Conservation (phyloP, 2,113 vertebrate species). For the Amazona vittata region DNA sequence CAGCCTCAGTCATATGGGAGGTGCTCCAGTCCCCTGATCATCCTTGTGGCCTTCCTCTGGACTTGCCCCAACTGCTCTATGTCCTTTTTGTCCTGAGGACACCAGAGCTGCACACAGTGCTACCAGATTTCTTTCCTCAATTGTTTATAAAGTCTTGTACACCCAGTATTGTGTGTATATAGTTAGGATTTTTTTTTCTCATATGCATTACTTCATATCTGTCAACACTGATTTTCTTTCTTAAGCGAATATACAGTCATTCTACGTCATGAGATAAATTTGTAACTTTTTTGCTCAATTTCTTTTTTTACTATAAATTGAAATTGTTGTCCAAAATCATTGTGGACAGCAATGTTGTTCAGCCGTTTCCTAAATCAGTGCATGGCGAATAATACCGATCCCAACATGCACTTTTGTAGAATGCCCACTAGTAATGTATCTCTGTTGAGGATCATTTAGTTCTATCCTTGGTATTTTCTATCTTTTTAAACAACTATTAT, state of each 20-base stretch:
- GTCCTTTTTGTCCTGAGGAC: background rate
- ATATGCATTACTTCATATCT: background rate
- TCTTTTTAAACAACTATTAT: background rate
- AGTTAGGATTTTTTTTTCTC: background rate
- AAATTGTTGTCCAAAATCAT: background rate
- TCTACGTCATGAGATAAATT: background rate
- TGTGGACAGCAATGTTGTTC: background rate
- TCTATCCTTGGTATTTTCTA: fast-evolving
- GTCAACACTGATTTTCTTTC: background rate
- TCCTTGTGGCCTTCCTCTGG: background rate
- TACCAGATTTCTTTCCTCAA: background rate
- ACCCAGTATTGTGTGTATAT: background rate
- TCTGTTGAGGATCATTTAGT: background rate
- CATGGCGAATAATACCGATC: background rate
- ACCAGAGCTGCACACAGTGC: background rate
- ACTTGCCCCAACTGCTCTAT: background rate
- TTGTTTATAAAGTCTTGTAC: background rate
- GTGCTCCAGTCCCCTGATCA: background rate
- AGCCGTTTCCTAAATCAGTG: background rate
- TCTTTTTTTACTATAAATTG: background rate
- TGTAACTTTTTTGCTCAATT: background rate
- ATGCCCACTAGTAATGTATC: background rate
- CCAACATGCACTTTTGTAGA: background rate
- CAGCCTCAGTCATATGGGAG: background rate
- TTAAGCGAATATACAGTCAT: background rate